A percentile compares a stretch with the other conserved stretches of the same genome.
These are phyloP conservation scores for Lasiurus cinereus DNA, from an alignment of 2,113 vertebrate species.

Conservation along the genomic window DNA sequence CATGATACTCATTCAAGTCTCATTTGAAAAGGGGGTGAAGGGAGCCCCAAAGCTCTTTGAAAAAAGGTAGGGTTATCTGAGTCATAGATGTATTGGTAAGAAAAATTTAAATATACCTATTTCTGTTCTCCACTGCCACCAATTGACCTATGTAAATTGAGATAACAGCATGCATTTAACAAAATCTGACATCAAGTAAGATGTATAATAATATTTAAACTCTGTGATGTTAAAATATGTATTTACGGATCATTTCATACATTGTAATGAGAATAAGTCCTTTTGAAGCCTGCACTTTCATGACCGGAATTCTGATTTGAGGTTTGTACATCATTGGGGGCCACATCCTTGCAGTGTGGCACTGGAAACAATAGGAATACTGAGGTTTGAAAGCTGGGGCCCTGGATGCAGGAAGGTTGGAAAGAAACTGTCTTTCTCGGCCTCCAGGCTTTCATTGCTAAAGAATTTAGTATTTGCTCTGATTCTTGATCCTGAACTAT, in stretches of 20 bases:
- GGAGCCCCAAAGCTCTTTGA: constrained; percentile 70
- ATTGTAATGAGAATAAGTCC: constrained; percentile 73
- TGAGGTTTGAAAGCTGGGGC: background rate
- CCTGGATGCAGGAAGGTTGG: background rate
- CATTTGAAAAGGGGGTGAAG: constrained; percentile 66
- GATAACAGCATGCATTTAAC: constrained; percentile 65
- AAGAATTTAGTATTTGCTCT: background rate
- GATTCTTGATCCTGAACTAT: constrained; percentile 1
- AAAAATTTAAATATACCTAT: constrained; percentile 67
- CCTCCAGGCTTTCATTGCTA: background rate
- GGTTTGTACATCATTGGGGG: constrained; percentile 26
- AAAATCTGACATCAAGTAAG: constrained; percentile 76
- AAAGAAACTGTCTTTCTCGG: background rate
- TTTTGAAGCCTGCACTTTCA: constrained; percentile 60
- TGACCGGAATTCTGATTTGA: constrained; percentile 54
- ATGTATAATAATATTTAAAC: constrained; percentile 80
- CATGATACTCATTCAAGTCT: constrained; percentile 83
- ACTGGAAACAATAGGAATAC: background rate
- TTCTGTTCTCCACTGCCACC: constrained; percentile 38
- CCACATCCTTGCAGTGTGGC: background rate
- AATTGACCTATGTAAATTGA: constrained; percentile 65
- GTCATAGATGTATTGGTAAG: constrained; percentile 67
- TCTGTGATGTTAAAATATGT: constrained; percentile 79
- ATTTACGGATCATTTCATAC: constrained; percentile 79
- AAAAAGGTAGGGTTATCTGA: constrained; percentile 76